Evolutionary conservation across 2,797 vertebrate species (phyloP).

Genomic region (Coregonus suidteri): DNA sequence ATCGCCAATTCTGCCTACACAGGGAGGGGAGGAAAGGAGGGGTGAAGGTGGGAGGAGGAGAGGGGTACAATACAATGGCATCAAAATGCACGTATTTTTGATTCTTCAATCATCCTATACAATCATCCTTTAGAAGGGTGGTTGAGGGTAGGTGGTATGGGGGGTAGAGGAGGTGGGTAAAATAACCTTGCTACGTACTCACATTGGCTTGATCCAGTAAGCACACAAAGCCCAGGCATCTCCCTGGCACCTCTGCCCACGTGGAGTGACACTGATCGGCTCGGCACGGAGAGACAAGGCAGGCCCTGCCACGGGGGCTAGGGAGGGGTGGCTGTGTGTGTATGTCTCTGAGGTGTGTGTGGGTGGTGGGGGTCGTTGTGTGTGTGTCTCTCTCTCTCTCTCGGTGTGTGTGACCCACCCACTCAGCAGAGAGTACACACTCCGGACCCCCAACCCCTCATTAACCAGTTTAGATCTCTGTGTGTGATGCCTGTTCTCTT

Average conservation of each 20-base stretch:
- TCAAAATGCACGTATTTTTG: too few relatives aligned
- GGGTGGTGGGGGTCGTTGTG: neutral
- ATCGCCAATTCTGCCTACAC: conserved; percentile 74
- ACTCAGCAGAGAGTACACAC: conserved; percentile 33
- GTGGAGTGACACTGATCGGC: conserved; percentile 59
- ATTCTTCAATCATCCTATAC: too few relatives aligned
- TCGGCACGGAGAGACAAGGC: conserved; percentile 64
- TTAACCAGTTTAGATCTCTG: conserved; percentile 61
- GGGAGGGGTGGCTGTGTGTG: conserved; percentile 27
- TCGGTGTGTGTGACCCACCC: conserved; percentile 38
- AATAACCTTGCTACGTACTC: too few relatives aligned
- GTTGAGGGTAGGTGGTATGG: conserved; percentile 47
- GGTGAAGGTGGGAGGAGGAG: conserved; percentile 3
- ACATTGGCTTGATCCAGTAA: conserved; percentile 52
- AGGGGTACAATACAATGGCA: neutral
- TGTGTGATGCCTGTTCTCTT: conserved; percentile 72
- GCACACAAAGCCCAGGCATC: conserved; percentile 70
- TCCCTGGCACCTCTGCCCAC: conserved; percentile 68
- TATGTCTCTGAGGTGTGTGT: too few relatives aligned
- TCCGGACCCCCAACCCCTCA: conserved; percentile 62
- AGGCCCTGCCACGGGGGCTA: conserved; percentile 63
- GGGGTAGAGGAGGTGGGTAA: too few relatives aligned
- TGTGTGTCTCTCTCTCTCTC: neutral
- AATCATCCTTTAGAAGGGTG: neutral
- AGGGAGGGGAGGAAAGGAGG: conserved; percentile 13